Percentiles rank a stretch among this genome's conserved stretches.
Conservation (phyloP, 2,113 vertebrate genomes). For the Solea solea region DNA sequence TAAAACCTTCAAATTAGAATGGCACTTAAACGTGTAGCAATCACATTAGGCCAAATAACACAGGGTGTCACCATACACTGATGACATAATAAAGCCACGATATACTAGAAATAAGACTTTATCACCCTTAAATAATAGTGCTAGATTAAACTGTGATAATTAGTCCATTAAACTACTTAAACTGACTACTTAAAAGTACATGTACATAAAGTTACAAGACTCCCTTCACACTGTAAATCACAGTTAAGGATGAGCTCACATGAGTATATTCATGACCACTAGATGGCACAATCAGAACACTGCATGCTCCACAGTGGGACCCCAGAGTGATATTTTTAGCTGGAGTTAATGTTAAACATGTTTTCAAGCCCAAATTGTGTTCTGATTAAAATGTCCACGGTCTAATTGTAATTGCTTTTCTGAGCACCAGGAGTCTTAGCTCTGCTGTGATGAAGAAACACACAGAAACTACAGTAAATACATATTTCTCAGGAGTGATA, state of each 20-base stretch:
- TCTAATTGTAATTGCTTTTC: conserved; percentile 19
- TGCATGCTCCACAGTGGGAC: too few species aligned
- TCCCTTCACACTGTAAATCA: too few species aligned
- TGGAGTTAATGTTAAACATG: conserved; percentile 17
- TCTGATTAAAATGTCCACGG: conserved; percentile 44
- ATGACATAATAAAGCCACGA: neutral
- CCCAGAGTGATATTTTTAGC: neutral
- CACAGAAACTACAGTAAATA: conserved; percentile 56
- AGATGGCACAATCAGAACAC: conserved; percentile 66
- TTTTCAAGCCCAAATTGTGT: conserved; percentile 32
- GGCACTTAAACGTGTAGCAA: too few species aligned
- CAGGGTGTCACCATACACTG: too few species aligned
- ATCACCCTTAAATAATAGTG: too few species aligned
- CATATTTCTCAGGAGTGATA: conserved; percentile 42
- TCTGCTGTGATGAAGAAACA: conserved; percentile 11
- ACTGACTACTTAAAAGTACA: too few species aligned
- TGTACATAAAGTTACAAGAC: too few species aligned
- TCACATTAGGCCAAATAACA: too few species aligned
- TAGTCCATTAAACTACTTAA: neutral
- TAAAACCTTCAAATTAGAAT: too few species aligned
- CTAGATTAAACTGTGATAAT: neutral
- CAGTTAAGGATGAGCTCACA: too few species aligned
- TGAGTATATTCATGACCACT: conserved; percentile 37
- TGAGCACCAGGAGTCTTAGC: conserved; percentile 23
- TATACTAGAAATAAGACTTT: neutral